A percentile compares a stretch with the other conserved stretches of the same genome.
Conservation (phyloP, 2,797 vertebrate genomes). For the Oreonectes daqikongensis region DNA sequence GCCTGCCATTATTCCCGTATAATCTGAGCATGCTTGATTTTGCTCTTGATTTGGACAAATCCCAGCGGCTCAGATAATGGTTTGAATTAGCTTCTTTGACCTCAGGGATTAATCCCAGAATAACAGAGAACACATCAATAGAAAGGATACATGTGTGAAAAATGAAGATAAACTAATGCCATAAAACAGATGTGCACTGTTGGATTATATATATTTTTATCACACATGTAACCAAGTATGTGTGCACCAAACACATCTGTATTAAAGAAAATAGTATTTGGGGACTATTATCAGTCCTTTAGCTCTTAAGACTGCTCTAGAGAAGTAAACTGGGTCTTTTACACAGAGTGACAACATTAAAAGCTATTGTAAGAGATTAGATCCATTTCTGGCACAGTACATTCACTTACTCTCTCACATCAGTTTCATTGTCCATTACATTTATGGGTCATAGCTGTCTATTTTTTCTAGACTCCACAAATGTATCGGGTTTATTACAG, state of each 20-base stretch:
- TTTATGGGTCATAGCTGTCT: conserved; percentile 43
- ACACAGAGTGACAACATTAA: conserved; percentile 37
- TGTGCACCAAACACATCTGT: background rate
- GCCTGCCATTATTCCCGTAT: conserved; percentile 1
- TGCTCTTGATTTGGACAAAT: conserved; percentile 52
- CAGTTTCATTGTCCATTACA: conserved; percentile 24
- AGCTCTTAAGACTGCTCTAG: conserved; percentile 17
- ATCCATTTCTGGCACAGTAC: conserved; percentile 37
- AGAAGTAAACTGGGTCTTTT: conserved; percentile 28
- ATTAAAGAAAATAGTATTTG: background rate
- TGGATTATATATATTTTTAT: background rate
- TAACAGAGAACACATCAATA: conserved; percentile 41
- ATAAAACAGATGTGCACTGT: conserved; percentile 8
- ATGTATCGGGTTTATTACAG: background rate
- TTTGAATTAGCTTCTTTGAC: conserved; percentile 50
- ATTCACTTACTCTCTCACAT: conserved; percentile 23
- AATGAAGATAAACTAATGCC: conserved; percentile 15
- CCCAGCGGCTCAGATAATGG: conserved; percentile 43
- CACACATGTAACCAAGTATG: background rate
- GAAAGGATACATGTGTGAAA: conserved; percentile 28
- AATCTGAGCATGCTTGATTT: conserved; percentile 43
- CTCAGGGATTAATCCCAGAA: conserved; percentile 40
- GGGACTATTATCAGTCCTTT: background rate
- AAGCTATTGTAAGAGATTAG: conserved; percentile 26
- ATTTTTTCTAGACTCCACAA: background rate